phyloP scores from a whole-genome alignment of 2,888 invertebrate genomes.

The Chrysomela aeneicollis region DNA sequence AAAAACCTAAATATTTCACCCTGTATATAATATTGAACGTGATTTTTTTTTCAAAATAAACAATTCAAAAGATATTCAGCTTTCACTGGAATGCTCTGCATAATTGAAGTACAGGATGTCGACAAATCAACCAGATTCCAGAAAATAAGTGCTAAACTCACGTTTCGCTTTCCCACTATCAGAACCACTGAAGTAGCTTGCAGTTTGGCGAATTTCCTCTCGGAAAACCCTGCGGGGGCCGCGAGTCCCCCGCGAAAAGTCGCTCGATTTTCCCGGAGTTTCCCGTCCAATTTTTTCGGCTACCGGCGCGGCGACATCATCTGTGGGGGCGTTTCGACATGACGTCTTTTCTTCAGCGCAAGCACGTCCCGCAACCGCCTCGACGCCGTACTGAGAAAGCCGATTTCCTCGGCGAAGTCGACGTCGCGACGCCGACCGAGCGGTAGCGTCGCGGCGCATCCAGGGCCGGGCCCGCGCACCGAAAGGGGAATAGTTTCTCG shows the following conservation, averaged over 20 bases:
- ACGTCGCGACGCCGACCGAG: conserved; percentile 47
- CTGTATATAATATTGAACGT: too few relatives aligned
- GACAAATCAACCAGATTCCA: too few relatives aligned
- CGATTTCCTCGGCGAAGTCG: conserved; percentile 38
- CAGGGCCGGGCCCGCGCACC: conserved; percentile 19
- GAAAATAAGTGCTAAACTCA: not conserved
- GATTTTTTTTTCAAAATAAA: too few relatives aligned
- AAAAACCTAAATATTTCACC: too few relatives aligned
- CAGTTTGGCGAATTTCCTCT: not conserved
- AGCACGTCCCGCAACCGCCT: not conserved
- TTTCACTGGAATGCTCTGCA: too few relatives aligned
- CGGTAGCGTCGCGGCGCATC: conserved; percentile 42
- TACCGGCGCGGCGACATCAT: conserved; percentile 31
- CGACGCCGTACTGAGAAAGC: conserved; percentile 44
- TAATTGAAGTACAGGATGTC: too few relatives aligned
- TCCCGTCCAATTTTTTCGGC: conserved; percentile 15
- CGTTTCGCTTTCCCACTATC: not conserved
- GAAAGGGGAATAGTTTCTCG: too few relatives aligned
- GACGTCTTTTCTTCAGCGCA: conserved; percentile 13
- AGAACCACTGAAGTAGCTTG: not conserved
- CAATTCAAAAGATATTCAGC: too few relatives aligned
- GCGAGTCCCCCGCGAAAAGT: conserved; percentile 4
- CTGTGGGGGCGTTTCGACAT: conserved; percentile 42
- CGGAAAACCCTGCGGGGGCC: not conserved
- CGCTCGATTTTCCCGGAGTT: conserved; percentile 9